Evolutionary conservation across 23 tunicate genomes (phyloP), one percentile per base, ranked within the genome.

Genomic region (Diplosoma virens): DNA sequence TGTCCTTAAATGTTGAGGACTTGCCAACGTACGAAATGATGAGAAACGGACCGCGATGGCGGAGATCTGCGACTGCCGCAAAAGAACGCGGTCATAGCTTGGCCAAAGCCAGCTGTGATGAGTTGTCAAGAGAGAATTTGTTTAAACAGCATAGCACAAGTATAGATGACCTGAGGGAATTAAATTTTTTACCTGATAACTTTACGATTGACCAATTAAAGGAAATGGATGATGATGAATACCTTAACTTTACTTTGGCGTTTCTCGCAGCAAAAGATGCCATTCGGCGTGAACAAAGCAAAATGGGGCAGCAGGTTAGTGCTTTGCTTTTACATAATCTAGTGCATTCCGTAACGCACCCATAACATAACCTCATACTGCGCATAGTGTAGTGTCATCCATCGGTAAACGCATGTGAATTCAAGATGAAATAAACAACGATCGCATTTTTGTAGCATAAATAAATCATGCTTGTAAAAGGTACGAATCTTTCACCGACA

Each of bases 1-100:
- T 89, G 84, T 89, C 96, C 5, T 77, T 89, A 18, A 89, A 89
- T 81, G 67, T 89, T 68, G 96, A 89, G 47, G 88, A 87, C 33
- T 45, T 87, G 0, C 95, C 95, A 6, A 87, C 95, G 1, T 87
- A 87, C 66, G 85, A 71, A 36, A 36, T 68, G 47, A 76, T 76
- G 79, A 47, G 79, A 14, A 84, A 63, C 11, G 82, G 76, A 25
- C 33, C 45, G 3, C 37, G 37, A 16, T 69, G 81, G 76, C 73
- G 74, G 1, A 48, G 31, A 0, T 72, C 73, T 23, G 37, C 66
- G 24, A 25, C 73, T 17, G 22, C 59, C 22, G 23, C 30, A 28
- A 30, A 47, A 6, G 31, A 37, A 32, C 33, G 32, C 32, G 70
- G 55, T 37, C 35, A 63, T 6, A 67, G 37, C 16, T 55, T 55